These are phyloP conservation scores for Mongoloraphidia duomilia DNA, from an alignment of 2,888 invertebrate genomes.

Conservation along the genomic window DNA sequence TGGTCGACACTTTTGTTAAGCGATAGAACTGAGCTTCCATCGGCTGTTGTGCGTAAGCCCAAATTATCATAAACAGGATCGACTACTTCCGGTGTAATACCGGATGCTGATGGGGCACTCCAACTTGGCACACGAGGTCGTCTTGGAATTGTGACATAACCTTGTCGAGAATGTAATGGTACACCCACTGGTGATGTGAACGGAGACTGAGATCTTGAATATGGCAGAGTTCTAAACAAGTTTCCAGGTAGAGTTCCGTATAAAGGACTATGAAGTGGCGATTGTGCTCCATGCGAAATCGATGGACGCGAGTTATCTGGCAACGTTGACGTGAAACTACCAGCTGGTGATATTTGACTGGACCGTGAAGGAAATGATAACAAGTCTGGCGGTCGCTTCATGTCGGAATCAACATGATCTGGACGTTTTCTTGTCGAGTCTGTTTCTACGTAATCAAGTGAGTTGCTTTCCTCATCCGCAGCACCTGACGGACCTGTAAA, in stretches of 20 bases:
- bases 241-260: conserved; percentile 47
- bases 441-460: conserved; percentile 47
- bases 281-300: conserved; percentile 30
- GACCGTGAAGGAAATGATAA: conserved; percentile 61
- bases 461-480: conserved; percentile 56
- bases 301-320: conserved; percentile 50
- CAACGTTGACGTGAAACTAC: conserved; percentile 68
- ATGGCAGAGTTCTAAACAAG: conserved; percentile 65
- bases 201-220: conserved; percentile 64
- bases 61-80: conserved; percentile 80
- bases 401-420: conserved; percentile 38
- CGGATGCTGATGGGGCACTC: conserved; percentile 45
- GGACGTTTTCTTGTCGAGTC: conserved; percentile 37
- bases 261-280: conserved; percentile 45
- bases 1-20: conserved; percentile 55
- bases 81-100: conserved; percentile 33
- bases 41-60: conserved; percentile 69
- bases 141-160: conserved; percentile 76
- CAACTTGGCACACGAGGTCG: conserved; percentile 72
- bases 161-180: conserved; percentile 57
- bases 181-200: conserved; percentile 48
- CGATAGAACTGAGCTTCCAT: conserved; percentile 69
- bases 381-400: conserved; percentile 66
- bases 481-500: conserved; percentile 33
- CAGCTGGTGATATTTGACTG: conserved; percentile 60